Percentiles rank a stretch among this genome's conserved stretches.
These are phyloP conservation scores for Argopecten irradians DNA, from an alignment of 1,140 invertebrate genomes.

Conservation along the genomic window DNA sequence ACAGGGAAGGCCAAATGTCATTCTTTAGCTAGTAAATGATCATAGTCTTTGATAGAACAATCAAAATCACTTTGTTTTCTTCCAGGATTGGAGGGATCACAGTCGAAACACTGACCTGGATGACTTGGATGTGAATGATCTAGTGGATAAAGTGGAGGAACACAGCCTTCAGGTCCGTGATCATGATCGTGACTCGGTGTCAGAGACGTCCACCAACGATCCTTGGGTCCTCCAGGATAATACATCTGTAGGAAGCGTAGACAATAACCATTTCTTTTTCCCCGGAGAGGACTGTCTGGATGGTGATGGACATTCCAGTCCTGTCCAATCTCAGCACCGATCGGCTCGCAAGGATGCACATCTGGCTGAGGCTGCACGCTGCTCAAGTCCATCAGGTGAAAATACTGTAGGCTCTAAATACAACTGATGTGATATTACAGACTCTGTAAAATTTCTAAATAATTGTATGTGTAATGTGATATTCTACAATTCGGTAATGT, in stretches of 20 bases:
- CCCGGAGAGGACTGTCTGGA: constrained; percentile 44
- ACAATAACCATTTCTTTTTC: constrained; percentile 32
- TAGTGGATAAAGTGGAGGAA: not conserved
- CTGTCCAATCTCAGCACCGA: constrained; percentile 9
- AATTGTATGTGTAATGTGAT: no score
- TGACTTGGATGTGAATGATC: not conserved
- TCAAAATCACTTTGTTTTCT: no score
- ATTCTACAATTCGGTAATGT: no score
- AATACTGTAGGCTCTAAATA: no score
- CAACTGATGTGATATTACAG: no score
- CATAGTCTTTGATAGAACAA: no score
- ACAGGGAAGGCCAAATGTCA: no score
- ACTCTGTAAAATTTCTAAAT: no score
- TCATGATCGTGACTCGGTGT: not conserved
- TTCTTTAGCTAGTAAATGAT: no score
- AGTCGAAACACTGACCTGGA: not conserved
- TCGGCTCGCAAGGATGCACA: constrained; percentile 43
- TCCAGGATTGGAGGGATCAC: not conserved
- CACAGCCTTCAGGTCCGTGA: not conserved
- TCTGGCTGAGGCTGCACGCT: constrained; percentile 40
- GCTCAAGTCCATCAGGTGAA: constrained; percentile 13
- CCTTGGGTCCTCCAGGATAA: constrained; percentile 51
- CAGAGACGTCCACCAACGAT: constrained; percentile 34
- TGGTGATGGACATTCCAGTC: constrained; percentile 24
- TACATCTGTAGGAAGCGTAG: not conserved